Evolutionary conservation across 2,888 invertebrate species (phyloP).

Genomic region (Drosophila flavopinicola): DNA sequence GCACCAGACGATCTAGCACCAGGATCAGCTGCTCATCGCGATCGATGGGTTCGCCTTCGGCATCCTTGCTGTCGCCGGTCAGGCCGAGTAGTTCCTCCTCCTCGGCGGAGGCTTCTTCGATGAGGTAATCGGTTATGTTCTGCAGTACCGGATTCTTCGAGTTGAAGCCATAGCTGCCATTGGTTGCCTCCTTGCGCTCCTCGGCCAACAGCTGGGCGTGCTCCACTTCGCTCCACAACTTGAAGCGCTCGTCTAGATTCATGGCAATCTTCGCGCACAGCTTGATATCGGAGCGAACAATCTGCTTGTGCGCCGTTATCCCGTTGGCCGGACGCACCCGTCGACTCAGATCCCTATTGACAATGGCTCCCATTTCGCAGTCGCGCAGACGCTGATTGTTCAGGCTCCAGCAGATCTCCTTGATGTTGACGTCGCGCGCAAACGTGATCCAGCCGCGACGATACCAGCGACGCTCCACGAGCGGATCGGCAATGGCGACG

Average conservation of each 20-base stretch:
- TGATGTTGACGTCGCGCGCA: slow-evolving; percentile 97
- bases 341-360: slow-evolving; percentile 97
- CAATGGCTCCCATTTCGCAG: slow-evolving; percentile 89
- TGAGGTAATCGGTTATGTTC: slow-evolving; percentile 98
- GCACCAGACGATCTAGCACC: slow-evolving; percentile 91
- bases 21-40: slow-evolving; percentile 89
- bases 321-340: slow-evolving; percentile 96
- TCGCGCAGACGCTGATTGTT: slow-evolving; percentile 92
- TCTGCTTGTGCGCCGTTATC: slow-evolving; percentile 93
- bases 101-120: slow-evolving; percentile 99
- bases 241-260: slow-evolving; percentile 93
- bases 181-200: slow-evolving; percentile 30
- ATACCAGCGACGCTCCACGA: slow-evolving; percentile 97
- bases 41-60: slow-evolving; percentile 87
- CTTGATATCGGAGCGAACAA: slow-evolving; percentile 95
- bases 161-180: slow-evolving; percentile 87
- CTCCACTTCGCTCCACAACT: slow-evolving; percentile 88
- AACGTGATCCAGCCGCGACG: slow-evolving; percentile 99
- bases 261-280: slow-evolving; percentile 96
- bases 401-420: slow-evolving; percentile 99
- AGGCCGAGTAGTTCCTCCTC: slow-evolving; percentile 94
- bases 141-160: slow-evolving; percentile 97
- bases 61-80: slow-evolving; percentile 85
- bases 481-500: slow-evolving; percentile 98
- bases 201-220: neutral